A percentile compares a stretch with the other conserved stretches of the same genome.
Conservation (phyloP, 2,113 vertebrate genomes). For the Chamaetylas fuelleborni region DNA sequence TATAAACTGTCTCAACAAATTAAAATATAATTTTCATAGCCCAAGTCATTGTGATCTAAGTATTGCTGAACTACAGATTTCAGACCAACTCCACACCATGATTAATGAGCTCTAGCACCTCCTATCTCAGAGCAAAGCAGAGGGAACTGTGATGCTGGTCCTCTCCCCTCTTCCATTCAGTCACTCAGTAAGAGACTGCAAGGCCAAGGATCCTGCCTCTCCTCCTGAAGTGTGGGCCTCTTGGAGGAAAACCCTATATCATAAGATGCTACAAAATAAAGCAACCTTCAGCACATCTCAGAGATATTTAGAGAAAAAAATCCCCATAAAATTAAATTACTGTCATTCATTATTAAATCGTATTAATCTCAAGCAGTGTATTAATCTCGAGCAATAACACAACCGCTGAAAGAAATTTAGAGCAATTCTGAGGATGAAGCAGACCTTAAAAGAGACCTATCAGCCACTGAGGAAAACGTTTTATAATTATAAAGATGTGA, state of each 20-base stretch:
- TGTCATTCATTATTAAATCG: not conserved
- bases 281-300: not conserved
- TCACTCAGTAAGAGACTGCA: not conserved
- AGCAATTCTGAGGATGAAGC: not conserved
- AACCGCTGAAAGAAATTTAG: not conserved
- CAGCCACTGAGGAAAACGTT: not conserved
- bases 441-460: not conserved
- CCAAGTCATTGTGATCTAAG: not conserved
- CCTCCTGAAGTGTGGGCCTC: not conserved
- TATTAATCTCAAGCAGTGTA: no score
- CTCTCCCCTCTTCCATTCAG: not conserved
- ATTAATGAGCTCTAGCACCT: not conserved
- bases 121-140: not conserved
- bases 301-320: not conserved
- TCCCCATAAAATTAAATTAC: not conserved
- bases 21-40: not conserved
- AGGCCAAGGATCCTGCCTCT: not conserved
- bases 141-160: not conserved
- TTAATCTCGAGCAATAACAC: not conserved
- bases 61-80: not conserved
- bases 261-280: not conserved
- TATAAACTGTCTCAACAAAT: not conserved
- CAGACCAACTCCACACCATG: not conserved
- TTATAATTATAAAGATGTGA: not conserved
- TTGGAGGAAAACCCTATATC: not conserved